Base-by-base conservation (phyloP, 2,888 invertebrate genomes). In the Branchipolynoe longqiensis region DNA sequence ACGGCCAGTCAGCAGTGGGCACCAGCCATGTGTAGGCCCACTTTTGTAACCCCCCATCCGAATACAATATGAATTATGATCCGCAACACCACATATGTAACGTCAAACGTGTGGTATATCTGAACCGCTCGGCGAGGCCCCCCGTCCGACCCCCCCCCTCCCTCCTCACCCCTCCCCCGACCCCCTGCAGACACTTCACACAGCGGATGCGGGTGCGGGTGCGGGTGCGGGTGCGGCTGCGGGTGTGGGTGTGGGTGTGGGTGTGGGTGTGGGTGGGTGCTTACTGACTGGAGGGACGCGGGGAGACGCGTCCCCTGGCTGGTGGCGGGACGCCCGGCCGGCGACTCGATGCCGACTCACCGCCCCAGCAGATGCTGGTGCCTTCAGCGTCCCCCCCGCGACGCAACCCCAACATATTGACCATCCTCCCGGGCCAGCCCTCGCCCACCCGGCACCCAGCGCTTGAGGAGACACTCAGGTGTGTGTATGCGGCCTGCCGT, bases 281-380 rank as follows among this genome's bases (percentile, higher is more conserved):
- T n/a, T 3, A 18, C 69, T 69, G 25, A n/a, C n/a, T n/a, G n/a
- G n/a, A n/a, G n/a, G n/a, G n/a, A n/a, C n/a, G n/a, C n/a, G 28
- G 36, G 38, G 69, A 69, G 69, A 22, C 14, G 18, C 8, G 38
- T 69, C 69, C 69, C 38, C 36, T 25, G 25, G 62, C 69, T 69
- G 69, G 69, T n/a, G 38, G 36, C n/a, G 69, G 69, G 69, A 69
- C 69, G 69, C 12, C 69, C 69, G 33, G 69, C n/a, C 33, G 69
- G 36, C 33, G 69, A 12, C 48, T 12, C 48, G 18, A n/a, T n/a
- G n/a, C n/a, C n/a, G n/a, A n/a, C n/a, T n/a, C n/a, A n/a, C n/a
- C n/a, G n/a, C n/a, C n/a, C n/a, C n/a, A n/a, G n/a, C n/a, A n/a
- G n/a, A n/a, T n/a, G n/a, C n/a, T n/a, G n/a, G n/a, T n/a, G n/a